Evolutionary conservation across 2,113 vertebrate species (phyloP).

Genomic region (Morone chrysops): DNA sequence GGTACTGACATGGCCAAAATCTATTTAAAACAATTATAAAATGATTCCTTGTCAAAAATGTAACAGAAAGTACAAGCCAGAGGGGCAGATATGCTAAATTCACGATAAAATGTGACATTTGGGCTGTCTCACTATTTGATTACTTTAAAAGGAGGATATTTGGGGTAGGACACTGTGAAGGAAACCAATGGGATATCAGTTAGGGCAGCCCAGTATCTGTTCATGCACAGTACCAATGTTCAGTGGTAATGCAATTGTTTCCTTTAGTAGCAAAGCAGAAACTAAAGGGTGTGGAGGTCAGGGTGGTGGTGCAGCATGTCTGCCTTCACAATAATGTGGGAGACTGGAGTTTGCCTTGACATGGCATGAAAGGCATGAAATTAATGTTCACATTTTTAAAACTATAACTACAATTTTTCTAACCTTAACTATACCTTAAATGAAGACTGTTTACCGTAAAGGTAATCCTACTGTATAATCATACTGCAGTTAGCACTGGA

Average conservation of each 20-base stretch:
- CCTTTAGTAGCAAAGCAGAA: background rate
- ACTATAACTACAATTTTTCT: background rate
- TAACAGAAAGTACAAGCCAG: slow-evolving; percentile 21
- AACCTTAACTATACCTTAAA: background rate
- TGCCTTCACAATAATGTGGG: background rate
- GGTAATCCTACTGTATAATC: background rate
- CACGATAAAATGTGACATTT: slow-evolving; percentile 21
- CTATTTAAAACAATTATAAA: slow-evolving; percentile 47
- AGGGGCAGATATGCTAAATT: slow-evolving; percentile 42
- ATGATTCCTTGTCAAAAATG: slow-evolving; percentile 51
- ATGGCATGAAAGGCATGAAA: background rate
- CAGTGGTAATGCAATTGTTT: background rate
- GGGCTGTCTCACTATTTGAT: slow-evolving; percentile 21
- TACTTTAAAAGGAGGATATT: background rate
- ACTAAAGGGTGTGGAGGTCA: background rate
- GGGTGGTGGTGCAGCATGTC: background rate
- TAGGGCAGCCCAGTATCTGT: slow-evolving; percentile 9
- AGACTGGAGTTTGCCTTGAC: too few relatives aligned
- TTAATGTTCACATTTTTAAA: background rate
- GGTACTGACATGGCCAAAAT: slow-evolving; percentile 42
- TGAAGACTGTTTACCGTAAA: background rate
- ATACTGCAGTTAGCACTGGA: background rate
- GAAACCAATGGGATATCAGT: slow-evolving; percentile 33
- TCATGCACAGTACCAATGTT: background rate
- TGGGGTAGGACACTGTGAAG: background rate